Evolutionary conservation across 2,888 invertebrate species (phyloP).

Genomic region (Parnassius apollo): DNA sequence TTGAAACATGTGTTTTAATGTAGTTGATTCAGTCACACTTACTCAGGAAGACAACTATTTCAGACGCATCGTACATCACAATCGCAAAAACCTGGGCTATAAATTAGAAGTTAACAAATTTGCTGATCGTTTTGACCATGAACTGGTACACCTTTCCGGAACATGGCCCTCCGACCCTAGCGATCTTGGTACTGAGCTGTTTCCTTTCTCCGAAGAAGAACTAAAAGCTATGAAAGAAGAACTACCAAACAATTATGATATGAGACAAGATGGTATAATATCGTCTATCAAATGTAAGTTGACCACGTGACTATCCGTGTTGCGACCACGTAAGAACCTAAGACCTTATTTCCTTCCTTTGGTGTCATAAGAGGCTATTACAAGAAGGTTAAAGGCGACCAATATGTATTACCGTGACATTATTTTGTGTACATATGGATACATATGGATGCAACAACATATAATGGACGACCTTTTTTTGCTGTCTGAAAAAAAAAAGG

Average conservation of each 20-base stretch:
- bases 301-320: too few relatives aligned
- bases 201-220: slow-evolving; percentile 39
- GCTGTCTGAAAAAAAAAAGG: too few relatives aligned
- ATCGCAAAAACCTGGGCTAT: slow-evolving; percentile 44
- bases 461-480: too few relatives aligned
- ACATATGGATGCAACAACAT: too few relatives aligned
- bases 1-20: too few relatives aligned
- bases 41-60: background rate
- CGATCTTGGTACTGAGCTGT: slow-evolving; percentile 33
- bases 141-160: slow-evolving; percentile 37
- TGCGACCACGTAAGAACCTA: too few relatives aligned
- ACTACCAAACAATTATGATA: slow-evolving; percentile 46
- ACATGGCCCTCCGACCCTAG: slow-evolving; percentile 32
- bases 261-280: slow-evolving; percentile 49
- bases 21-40: too few relatives aligned
- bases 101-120: slow-evolving; percentile 48
- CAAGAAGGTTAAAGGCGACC: too few relatives aligned
- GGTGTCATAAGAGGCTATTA: too few relatives aligned
- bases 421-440: too few relatives aligned
- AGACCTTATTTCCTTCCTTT: too few relatives aligned
- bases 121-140: slow-evolving; percentile 44
- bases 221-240: slow-evolving; percentile 35
- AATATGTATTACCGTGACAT: too few relatives aligned
- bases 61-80: slow-evolving; percentile 45
- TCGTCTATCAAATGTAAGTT: slow-evolving; percentile 45